A percentile compares a stretch with the other conserved stretches of the same genome.
phyloP scores from a whole-genome alignment of 1,140 invertebrate species.

The Thaumetopoea pityocampa region DNA sequence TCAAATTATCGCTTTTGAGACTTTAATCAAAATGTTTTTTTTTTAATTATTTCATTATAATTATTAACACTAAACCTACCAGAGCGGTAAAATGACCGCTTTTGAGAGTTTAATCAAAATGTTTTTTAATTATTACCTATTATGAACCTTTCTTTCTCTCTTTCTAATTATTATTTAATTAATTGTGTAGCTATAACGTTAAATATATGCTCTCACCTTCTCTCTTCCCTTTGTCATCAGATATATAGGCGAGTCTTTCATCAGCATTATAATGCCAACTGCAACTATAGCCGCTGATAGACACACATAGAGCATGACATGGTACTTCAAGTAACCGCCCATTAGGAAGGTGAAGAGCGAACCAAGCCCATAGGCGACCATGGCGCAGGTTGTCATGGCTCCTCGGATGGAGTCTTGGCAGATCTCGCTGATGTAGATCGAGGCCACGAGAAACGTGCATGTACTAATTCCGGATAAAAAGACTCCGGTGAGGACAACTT shows the following conservation, averaged over 20 bases:
- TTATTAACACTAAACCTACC: no score
- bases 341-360: slow-evolving; percentile 40
- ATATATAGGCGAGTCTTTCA: slow-evolving; percentile 44
- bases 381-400: slow-evolving; percentile 34
- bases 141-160: no score
- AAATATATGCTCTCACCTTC: slow-evolving; percentile 27
- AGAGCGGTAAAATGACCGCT: no score
- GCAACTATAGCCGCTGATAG: slow-evolving; percentile 26
- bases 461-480: slow-evolving; percentile 39
- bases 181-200: neutral
- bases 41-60: no score
- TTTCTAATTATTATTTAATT: neutral
- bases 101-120: no score
- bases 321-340: slow-evolving; percentile 36
- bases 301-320: slow-evolving; percentile 37
- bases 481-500: slow-evolving; percentile 33
- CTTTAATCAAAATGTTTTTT: no score
- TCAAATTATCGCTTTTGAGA: no score
- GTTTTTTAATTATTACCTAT: no score
- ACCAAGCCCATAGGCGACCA: slow-evolving; percentile 41
- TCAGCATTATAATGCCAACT: slow-evolving; percentile 16
- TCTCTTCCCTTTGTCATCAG: slow-evolving; percentile 39
- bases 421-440: slow-evolving; percentile 43
- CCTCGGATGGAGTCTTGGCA: slow-evolving; percentile 48
- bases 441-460: slow-evolving; percentile 29